These are phyloP conservation scores for Gobio gobio DNA, from an alignment of 2,113 vertebrate genomes.

Conservation along the genomic window DNA sequence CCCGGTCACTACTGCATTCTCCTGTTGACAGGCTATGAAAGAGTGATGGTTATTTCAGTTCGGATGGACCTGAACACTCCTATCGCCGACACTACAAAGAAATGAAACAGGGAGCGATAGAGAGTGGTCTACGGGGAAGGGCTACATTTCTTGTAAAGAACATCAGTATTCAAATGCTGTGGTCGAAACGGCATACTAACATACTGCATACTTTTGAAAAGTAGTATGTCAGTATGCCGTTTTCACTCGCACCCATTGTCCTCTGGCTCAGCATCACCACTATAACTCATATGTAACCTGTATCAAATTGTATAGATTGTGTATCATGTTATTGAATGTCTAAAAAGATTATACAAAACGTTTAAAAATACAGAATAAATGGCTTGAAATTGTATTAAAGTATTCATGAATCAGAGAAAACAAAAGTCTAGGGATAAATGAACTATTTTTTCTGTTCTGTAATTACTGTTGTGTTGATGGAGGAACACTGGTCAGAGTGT, in stretches of 20 bases:
- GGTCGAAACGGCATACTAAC: background rate
- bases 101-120: constrained; percentile 42
- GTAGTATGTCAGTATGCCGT: background rate
- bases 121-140: constrained; percentile 65
- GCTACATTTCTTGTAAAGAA: constrained; percentile 88
- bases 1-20: constrained; percentile 66
- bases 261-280: constrained; percentile 90
- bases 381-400: constrained; percentile 79
- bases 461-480: constrained; percentile 97
- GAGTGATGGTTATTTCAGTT: constrained; percentile 55
- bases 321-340: constrained; percentile 94
- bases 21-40: constrained; percentile 35
- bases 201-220: background rate
- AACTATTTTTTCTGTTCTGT: constrained; percentile 99
- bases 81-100: constrained; percentile 63
- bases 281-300: constrained; percentile 95
- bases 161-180: constrained; percentile 89
- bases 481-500: constrained; percentile 95
- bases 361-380: constrained; percentile 72
- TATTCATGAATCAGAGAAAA: constrained; percentile 77
- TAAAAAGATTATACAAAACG: constrained; percentile 75
- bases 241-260: constrained; percentile 61
- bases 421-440: constrained; percentile 84
- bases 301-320: constrained; percentile 99
- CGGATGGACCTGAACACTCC: constrained; percentile 38